Conservation (phyloP, 2,113 vertebrate genomes). For the Lontra canadensis region DNA sequence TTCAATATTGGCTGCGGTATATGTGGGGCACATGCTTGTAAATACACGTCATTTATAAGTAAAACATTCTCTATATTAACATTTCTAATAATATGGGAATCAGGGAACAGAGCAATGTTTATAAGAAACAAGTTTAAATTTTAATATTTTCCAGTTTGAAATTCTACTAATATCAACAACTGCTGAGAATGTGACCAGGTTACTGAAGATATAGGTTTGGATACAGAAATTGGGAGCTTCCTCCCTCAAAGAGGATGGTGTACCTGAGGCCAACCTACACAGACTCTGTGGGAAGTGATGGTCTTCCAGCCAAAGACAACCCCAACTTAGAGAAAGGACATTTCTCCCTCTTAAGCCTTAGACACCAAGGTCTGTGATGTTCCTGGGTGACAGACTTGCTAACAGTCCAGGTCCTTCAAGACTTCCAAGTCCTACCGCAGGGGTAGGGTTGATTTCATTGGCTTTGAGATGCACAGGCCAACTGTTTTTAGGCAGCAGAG, state of each 20-base stretch:
- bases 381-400: neutral
- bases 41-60: neutral
- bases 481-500: neutral
- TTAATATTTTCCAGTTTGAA: neutral
- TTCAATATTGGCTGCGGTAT: neutral
- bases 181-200: neutral
- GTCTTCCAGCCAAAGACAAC: neutral
- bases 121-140: neutral
- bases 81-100: neutral
- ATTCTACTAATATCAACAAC: neutral
- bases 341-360: neutral
- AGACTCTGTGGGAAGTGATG: neutral
- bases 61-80: neutral
- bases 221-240: neutral
- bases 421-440: neutral
- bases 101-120: neutral
- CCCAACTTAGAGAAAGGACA: neutral
- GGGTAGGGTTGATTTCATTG: too few species aligned
- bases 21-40: neutral
- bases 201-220: neutral
- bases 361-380: neutral
- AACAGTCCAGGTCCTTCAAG: neutral
- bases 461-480: neutral
- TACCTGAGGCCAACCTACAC: neutral
- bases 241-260: neutral